Evolutionary conservation across 2,888 invertebrate species (phyloP).

Genomic region (Ommatoiulus sabulosus): DNA sequence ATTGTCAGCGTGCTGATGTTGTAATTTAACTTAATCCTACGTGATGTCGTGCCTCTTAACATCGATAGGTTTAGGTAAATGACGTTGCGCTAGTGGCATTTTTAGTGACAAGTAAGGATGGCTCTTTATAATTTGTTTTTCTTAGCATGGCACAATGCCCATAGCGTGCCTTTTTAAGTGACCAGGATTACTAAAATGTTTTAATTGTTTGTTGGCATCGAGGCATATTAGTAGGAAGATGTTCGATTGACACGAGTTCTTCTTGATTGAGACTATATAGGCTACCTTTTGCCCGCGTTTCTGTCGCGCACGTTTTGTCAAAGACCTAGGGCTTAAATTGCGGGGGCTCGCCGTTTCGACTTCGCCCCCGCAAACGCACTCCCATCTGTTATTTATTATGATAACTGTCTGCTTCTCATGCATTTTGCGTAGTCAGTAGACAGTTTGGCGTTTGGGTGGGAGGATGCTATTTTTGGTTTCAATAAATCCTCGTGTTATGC

Average conservation of each 20-base stretch:
- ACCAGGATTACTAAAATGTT: neutral
- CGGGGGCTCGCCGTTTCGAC: neutral
- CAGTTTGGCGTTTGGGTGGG: neutral
- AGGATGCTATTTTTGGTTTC: conserved; percentile 32
- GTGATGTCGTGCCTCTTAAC: neutral
- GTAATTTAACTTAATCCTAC: neutral
- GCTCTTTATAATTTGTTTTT: too few relatives aligned
- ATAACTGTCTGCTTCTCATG: neutral
- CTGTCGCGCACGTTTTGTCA: neutral
- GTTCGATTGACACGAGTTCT: neutral
- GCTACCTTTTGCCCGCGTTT: neutral
- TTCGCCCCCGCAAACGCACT: conserved; percentile 35
- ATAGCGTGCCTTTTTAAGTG: neutral
- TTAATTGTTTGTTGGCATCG: neutral
- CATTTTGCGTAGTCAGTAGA: conserved; percentile 15
- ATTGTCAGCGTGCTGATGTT: neutral
- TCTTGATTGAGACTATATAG: neutral
- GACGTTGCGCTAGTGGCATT: neutral
- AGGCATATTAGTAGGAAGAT: neutral
- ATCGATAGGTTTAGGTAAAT: neutral
- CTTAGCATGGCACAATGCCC: neutral
- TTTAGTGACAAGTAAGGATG: neutral
- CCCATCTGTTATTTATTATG: conserved; percentile 33
- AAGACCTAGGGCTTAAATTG: neutral
- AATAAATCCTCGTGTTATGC: neutral